Conservation (phyloP, 2,113 vertebrate genomes). For the Lanius ludovicianus region DNA sequence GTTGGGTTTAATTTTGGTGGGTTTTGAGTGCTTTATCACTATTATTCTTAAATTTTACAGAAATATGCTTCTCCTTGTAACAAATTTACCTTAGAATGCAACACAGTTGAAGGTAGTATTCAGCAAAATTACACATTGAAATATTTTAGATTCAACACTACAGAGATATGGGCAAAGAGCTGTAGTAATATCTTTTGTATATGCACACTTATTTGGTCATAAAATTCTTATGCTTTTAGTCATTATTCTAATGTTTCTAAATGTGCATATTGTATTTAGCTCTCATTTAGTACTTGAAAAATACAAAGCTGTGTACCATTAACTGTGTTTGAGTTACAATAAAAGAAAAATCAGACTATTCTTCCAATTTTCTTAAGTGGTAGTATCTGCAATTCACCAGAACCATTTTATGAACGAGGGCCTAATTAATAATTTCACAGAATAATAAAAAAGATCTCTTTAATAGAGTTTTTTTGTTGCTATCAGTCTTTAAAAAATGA, state of each 20-base stretch:
- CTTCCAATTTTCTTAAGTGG: neutral
- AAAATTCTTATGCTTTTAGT: neutral
- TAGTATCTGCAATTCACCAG: neutral
- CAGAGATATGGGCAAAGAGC: neutral
- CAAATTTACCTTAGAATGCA: neutral
- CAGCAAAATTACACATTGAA: neutral
- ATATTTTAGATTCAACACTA: neutral
- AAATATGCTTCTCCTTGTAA: neutral
- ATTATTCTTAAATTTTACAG: neutral
- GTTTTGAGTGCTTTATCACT: neutral
- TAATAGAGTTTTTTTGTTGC: conserved; percentile 12
- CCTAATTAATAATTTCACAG: neutral
- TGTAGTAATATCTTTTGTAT: neutral
- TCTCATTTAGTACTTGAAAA: neutral
- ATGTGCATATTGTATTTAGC: neutral
- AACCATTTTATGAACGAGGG: neutral
- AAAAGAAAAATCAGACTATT: neutral
- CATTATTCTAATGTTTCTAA: neutral
- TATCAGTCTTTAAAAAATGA: conserved; percentile 89
- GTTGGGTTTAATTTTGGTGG: neutral
- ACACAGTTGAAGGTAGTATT: neutral
- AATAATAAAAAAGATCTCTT: neutral
- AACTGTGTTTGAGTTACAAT: neutral
- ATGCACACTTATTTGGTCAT: neutral
- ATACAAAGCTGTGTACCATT: neutral